Evolutionary conservation across 2,797 vertebrate genomes (phyloP), one percentile per base, ranked within the genome.

Genomic region (Spea hammondii): DNA sequence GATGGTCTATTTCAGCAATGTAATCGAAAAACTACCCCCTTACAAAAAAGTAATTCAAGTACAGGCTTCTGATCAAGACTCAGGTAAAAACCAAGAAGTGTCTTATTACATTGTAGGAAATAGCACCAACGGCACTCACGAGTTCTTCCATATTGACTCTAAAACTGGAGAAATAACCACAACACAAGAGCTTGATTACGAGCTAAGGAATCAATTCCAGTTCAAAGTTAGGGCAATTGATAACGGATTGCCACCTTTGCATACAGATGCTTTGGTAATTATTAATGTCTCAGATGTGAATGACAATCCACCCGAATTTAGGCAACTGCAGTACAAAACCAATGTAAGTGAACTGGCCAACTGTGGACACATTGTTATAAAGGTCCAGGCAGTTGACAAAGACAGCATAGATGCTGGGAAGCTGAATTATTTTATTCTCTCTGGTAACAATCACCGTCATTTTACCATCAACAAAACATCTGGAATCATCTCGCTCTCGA

Each of bases 381-480:
- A 95, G 90, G 95, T 99, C 65, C 97, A 99, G 83, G 98, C 96
- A n/a, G 94, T 95, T 70, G 98, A 99, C 79, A 93, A 94, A 0
- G 98, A 99, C 45, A 90, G 88, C 0, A 88, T 85, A 32, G 95
- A 98, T 69, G 83, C 88, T 6, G 90, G 92, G 13, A 91, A 89
- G 3, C 90, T 99, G 65, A 92, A 95, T 72, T 99, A 99, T 1
- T 92, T 95, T 86, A 99, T 99, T 77, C 90, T 98, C 55, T 97
- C 96, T 0, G 98, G 98, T 4, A 99, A 99, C 6, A 92, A 96
- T 83, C 94, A 93, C 5, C 92, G 95, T 53, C 95, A 96, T 85
- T 99, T 99, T 84, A 91, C 93, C 82, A 97, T 99, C 76, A 96
- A 98, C 9, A 94, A 94, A 76, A 92, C 96, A 13, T 96, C 97